Conservation (phyloP, 2,113 vertebrate genomes). For the Emydura subglobosa region DNA sequence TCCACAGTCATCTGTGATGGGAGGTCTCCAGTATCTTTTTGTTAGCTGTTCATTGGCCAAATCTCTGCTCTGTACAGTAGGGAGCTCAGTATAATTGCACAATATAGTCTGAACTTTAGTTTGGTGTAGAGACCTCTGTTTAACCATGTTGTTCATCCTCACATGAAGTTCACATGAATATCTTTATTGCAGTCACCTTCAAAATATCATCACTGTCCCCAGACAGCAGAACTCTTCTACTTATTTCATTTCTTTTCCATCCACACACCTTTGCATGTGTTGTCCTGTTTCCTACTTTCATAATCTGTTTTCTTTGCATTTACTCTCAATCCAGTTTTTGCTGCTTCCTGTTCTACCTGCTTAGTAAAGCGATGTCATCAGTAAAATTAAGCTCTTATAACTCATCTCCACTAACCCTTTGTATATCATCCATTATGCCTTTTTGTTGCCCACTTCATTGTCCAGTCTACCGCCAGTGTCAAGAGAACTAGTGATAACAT, state of each 20-base stretch:
- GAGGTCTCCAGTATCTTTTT: neutral
- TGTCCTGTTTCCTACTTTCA: neutral
- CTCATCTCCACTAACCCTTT: neutral
- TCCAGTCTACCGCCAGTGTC: neutral
- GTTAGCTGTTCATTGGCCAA: neutral
- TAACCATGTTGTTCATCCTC: neutral
- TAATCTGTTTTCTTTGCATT: neutral
- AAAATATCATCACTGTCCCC: neutral
- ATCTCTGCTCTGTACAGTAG: neutral
- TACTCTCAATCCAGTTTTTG: neutral
- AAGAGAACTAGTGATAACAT: no score
- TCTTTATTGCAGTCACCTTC: neutral
- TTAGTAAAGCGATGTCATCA: neutral
- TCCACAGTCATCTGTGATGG: neutral
- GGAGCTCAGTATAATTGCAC: neutral
- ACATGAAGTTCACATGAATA: neutral
- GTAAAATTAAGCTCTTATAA: neutral
- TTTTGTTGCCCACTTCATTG: neutral
- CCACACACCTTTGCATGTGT: neutral
- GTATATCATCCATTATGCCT: neutral
- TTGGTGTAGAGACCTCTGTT: neutral
- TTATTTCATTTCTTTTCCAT: neutral
- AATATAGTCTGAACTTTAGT: neutral
- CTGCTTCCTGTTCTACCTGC: neutral
- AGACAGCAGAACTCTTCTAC: no score